Base-by-base conservation (phyloP, 2,797 vertebrate species). In the Vireo griseus region DNA sequence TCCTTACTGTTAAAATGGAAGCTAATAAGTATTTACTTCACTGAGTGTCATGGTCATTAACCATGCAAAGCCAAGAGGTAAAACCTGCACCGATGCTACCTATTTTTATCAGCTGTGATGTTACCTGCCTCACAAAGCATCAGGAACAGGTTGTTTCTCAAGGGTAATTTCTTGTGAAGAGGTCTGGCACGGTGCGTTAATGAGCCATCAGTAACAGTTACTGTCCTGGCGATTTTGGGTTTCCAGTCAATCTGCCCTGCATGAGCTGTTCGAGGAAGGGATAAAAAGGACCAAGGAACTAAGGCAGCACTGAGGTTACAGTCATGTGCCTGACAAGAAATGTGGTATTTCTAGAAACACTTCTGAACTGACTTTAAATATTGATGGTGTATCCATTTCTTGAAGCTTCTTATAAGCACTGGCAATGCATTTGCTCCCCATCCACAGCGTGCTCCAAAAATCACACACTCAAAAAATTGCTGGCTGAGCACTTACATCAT, bases 311-410 rank as follows among this genome's bases (percentile, higher is more conserved):
- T 87, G 74, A 87, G 40, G 39, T 79, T 81, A 59, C 51, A 78
- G 40, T 88, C 48, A 84, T 45, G 25, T 58, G 47, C 48, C 83
- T 95, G 76, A 78, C 5, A 19, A 91, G 81, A 93, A 94, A 89
- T 37, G 24, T 19, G 52, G 0, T 76, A 85, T 94, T 94, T 88
- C 73, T 82, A 93, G 69, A 88, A 86, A 61, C 29, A 3, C 44
- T 88, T 86, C 63, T 92, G 69, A 86, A 67, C 19, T 40, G n/a
- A 66, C 61, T 87, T 90, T 57, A 87, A 87, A 89, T 82, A 87
- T 83, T 76, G 58, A 82, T 75, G 19, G 1, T 67, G 44, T 82
- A 69, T 66, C 74, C 45, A 67, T 89, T 92, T 71, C 57, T 91
- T 59, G 40, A 88, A 57, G 42, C 65, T 89, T 48, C 63, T 76